Evolutionary conservation across 2,113 vertebrate genomes (phyloP).

Genomic region (Pluvialis apricaria): DNA sequence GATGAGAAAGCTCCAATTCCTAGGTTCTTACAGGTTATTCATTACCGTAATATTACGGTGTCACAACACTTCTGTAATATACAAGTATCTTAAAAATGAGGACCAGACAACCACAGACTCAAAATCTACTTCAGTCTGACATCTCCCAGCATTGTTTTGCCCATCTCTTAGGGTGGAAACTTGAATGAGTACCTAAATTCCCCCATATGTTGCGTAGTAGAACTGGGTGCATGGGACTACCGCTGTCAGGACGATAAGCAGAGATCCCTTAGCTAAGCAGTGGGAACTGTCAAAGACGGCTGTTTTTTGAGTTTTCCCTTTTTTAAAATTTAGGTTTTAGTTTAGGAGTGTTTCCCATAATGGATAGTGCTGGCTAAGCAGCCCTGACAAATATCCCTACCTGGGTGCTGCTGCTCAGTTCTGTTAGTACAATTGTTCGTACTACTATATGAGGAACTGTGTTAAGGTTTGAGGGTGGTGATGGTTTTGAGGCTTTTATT

Average conservation of each 20-base stretch:
- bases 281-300: neutral
- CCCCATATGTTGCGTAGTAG: neutral
- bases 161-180: neutral
- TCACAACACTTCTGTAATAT: neutral
- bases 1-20: neutral
- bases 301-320: neutral
- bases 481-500: neutral
- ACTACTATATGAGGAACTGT: neutral
- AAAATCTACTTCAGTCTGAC: neutral
- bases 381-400: neutral
- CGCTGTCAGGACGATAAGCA: neutral
- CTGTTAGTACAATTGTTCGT: neutral
- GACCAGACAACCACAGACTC: neutral
- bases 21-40: neutral
- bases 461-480: neutral
- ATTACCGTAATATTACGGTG: neutral
- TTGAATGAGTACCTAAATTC: neutral
- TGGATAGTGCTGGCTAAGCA: neutral
- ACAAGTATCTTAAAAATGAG: neutral
- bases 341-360: neutral
- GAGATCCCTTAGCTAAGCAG: neutral
- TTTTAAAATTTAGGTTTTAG: neutral
- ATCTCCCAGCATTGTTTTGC: neutral
- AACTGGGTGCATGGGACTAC: neutral
- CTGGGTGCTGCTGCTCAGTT: neutral